Base-by-base conservation (phyloP, 2,113 vertebrate genomes). In the Myiozetetes cayanensis region DNA sequence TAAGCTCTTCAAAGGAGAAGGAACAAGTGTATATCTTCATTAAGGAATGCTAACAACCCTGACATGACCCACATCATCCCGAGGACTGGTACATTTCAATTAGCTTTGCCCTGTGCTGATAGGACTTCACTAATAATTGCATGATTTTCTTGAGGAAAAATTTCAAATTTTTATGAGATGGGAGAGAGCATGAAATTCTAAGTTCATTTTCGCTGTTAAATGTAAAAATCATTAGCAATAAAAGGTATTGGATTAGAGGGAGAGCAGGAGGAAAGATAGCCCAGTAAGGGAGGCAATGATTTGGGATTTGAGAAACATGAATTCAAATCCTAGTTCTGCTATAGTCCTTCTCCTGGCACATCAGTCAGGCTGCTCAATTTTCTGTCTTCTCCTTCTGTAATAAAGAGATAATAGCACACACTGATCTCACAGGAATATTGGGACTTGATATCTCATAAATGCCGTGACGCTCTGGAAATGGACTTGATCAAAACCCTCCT, bases 361-460 rank as follows among this genome's bases (percentile, higher is more conserved):
- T 66, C 73, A 76, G 30, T 70, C 86, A 94, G 65, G 39, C 76
- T 63, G 80, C 62, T 95, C 85, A 81, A 93, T 92, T 93, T 96
- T 80, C 91, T 93, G 56, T 30, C 90, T 92, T 86, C 83, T 90
- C 76, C 86, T 88, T 90, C 91, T 93, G 91, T 93, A 95, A 96
- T 89, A 81, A 77, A 70, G 93, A 91, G 93, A 95, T 96, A 96
- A 94, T 91, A 73, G 77, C 84, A 94, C 6, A 5, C 16, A 44
- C 91, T 94, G 77, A 96, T 89, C 87, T 94, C 89, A 58, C 55
- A 89, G 80, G 89, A 94, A 95, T 92, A 92, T n/a, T 14, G 41
- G 35, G 84, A 70, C 68, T 87, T 84, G 73, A 8, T 78, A 84
- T 43, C 76, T 95, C 68, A 35, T 81, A 84, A 91, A 93, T 78